phyloP scores from a whole-genome alignment of 2,888 invertebrate genomes.

The Hirtodrosophila cameraria region DNA sequence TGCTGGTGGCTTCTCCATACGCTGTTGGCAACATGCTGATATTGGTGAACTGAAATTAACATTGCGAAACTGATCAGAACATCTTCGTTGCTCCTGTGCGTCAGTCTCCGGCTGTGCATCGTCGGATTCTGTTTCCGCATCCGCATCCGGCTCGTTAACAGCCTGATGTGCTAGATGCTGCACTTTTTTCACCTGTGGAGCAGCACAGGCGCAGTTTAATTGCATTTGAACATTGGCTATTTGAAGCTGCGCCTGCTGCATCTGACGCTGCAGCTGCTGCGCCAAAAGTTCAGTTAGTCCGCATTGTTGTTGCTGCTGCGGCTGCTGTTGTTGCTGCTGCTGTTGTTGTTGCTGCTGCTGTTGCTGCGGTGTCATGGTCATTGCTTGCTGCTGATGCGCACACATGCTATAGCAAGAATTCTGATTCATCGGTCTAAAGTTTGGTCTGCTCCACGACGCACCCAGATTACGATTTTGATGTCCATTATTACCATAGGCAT shows the following conservation, averaged over 20 bases:
- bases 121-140: neutral
- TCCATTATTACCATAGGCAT: neutral
- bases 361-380: neutral
- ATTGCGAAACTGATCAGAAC: neutral
- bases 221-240: conserved; percentile 59
- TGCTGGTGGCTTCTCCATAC: too few species aligned
- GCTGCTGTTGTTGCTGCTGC: neutral
- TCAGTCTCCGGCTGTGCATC: neutral
- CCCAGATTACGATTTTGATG: too few species aligned
- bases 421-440: too few species aligned
- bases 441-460: too few species aligned
- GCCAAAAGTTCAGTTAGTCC: conserved; percentile 55
- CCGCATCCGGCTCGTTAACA: neutral
- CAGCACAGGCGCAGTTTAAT: conserved; percentile 30
- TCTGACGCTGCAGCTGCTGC: conserved; percentile 57
- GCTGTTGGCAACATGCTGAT: too few species aligned
- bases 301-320: neutral
- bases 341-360: neutral
- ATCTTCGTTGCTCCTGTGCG: too few species aligned
- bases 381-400: neutral
- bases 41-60: too few species aligned
- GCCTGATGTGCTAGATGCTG: neutral
- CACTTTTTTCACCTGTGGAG: conserved; percentile 4
- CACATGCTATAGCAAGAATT: too few species aligned
- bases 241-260: conserved; percentile 58